A percentile compares a stretch with the other conserved stretches of the same genome.
These are phyloP conservation scores for Hanleya hanleyi DNA, from an alignment of 2,888 invertebrate genomes.

Conservation along the genomic window DNA sequence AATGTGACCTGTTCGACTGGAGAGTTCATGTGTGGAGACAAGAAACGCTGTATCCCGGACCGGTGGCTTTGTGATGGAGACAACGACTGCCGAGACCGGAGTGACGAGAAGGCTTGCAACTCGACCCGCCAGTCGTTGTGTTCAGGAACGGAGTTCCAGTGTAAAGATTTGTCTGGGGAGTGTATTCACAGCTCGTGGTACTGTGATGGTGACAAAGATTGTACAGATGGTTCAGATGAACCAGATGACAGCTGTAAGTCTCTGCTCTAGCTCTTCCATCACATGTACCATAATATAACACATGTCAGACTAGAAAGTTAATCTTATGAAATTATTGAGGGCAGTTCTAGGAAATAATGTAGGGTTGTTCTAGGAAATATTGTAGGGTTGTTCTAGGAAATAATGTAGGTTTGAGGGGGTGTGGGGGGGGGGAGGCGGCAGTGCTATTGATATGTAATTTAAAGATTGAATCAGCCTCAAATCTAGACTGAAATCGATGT, in stretches of 20 bases:
- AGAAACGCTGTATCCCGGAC: conserved; percentile 73
- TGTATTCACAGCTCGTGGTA: conserved; percentile 88
- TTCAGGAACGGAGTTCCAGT: conserved; percentile 92
- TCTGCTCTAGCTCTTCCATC: too few relatives aligned
- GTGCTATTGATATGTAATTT: too few relatives aligned
- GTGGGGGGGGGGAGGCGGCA: too few relatives aligned
- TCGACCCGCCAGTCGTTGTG: conserved; percentile 78
- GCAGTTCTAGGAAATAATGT: too few relatives aligned
- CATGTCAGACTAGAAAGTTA: too few relatives aligned
- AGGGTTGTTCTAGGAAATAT: too few relatives aligned
- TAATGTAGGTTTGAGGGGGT: too few relatives aligned
- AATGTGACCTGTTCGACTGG: conserved; percentile 73
- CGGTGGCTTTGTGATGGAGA: conserved; percentile 37
- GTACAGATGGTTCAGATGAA: conserved; percentile 54
- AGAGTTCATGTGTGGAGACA: conserved; percentile 89
- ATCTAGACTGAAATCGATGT: too few relatives aligned
- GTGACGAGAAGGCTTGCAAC: conserved; percentile 24
- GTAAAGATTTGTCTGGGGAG: conserved; percentile 85
- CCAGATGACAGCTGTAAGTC: background rate
- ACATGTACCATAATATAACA: too few relatives aligned
- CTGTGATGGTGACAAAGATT: conserved; percentile 87
- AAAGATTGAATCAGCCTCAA: too few relatives aligned
- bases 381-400: too few relatives aligned
- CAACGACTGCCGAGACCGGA: conserved; percentile 18
- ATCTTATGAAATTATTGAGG: too few relatives aligned